Evolutionary conservation across 2,888 invertebrate genomes (phyloP).

Genomic region (Amblyteles armatorius): DNA sequence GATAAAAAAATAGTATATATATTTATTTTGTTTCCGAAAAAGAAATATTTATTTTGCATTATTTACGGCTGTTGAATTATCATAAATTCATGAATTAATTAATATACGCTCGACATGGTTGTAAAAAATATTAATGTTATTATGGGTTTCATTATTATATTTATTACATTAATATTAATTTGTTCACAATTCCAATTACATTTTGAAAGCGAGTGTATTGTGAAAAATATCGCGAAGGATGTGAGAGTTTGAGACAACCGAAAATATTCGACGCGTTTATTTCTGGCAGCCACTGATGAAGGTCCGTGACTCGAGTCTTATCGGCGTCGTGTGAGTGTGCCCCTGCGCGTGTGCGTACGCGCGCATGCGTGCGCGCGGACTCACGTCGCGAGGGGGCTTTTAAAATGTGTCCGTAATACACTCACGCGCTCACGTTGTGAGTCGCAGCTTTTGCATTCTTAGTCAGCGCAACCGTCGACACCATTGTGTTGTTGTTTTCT

Average conservation of each 20-base stretch:
- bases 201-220: background rate
- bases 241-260: constrained; percentile 44
- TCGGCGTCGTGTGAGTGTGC: constrained; percentile 48
- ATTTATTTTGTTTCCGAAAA: background rate
- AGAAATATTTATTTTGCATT: background rate
- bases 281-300: constrained; percentile 55
- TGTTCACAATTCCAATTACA: constrained; percentile 5
- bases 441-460: constrained; percentile 41
- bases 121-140: background rate
- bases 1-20: background rate
- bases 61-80: background rate
- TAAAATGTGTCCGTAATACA: constrained; percentile 43
- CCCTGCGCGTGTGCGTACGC: constrained; percentile 15
- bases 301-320: constrained; percentile 53
- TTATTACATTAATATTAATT: background rate
- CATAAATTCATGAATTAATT: background rate
- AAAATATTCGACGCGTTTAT: constrained; percentile 59
- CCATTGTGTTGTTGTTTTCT: constrained; percentile 47
- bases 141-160: background rate
- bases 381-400: constrained; percentile 19
- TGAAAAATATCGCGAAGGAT: constrained; percentile 34
- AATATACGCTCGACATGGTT: background rate
- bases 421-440: constrained; percentile 15
- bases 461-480: constrained; percentile 46
- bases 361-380: background rate